Conservation (phyloP, 2,113 vertebrate genomes). For the Dicaeum eximium region DNA sequence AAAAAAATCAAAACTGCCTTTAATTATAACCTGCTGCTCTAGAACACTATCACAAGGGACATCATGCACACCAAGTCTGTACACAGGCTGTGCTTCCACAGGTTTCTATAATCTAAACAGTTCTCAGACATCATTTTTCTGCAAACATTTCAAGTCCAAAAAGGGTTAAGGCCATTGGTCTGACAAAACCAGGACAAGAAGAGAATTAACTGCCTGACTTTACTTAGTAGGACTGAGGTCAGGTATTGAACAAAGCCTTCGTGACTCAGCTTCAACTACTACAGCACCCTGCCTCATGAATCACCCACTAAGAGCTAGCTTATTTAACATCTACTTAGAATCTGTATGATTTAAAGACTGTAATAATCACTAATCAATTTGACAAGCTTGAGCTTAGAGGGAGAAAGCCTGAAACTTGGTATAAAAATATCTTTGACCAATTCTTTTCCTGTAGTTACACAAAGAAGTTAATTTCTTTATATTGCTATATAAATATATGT, state of each 20-base stretch:
- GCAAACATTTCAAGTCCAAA: not conserved
- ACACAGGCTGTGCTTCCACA: not conserved
- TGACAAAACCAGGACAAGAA: not conserved
- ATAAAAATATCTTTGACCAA: not conserved
- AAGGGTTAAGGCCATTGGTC: not conserved
- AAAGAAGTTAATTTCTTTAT: not conserved
- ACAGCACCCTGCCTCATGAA: not conserved
- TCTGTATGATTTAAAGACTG: not conserved
- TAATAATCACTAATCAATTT: constrained; percentile 28
- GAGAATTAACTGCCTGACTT: not conserved
- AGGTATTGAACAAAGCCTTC: not conserved
- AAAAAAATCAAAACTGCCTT: not conserved
- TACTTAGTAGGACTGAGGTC: not conserved
- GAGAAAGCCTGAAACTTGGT: not conserved
- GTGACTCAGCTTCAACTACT: not conserved
- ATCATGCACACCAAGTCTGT: not conserved
- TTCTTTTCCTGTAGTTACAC: not conserved
- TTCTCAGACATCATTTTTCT: not conserved
- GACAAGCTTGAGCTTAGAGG: not conserved
- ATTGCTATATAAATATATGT: not conserved
- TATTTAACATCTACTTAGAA: not conserved
- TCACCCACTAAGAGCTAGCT: not conserved
- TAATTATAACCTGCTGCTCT: not conserved
- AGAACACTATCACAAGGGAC: not conserved
- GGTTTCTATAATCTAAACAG: not conserved